Base-by-base conservation (phyloP, 1,140 invertebrate genomes). In the Druon quercuslanigerum region DNA sequence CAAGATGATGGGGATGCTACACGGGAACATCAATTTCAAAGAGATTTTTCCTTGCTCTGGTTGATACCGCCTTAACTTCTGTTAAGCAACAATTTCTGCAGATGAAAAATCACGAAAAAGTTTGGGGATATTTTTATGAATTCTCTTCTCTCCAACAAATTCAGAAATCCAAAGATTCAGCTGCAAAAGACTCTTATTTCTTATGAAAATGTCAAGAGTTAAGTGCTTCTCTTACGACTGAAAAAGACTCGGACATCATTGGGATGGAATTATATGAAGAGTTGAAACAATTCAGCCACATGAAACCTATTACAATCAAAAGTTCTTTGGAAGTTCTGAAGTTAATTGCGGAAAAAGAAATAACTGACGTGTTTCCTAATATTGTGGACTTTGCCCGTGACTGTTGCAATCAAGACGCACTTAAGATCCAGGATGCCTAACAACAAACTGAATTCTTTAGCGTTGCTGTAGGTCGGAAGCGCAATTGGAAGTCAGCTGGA, bases 41-140 rank as follows among this genome's bases (percentile, higher is more conserved):
- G 19, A 66, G 25, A 25, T 76, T 76, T 73, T 76, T 57, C 46
- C 76, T 79, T 33, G 13, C 16, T 33, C 19, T 76, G 19, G n/a
- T 76, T 14, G 74, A 76, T 25, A 52, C 51, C 7, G 56, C 77
- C 16, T 57, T 76, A 2, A 54, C 50, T 71, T 79, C 51, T 17
- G 51, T 73, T 6, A 46, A 73, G 2, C 50, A 73, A 73, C n/a
- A 50, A 51, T 51, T 73, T 73, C 46, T 20, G 2, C 51, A 51
- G 16, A 20, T 73, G n/a, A 51, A 73, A 51, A 17, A 2, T n/a
- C 52, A 56, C n/a, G 52, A 56, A 56, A 56, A 56, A n/a, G 14
- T 57, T 57, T 57, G 54, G 54, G 17, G 54, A 57, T 57, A 20
- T 20, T 57, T 19, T 9, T 57, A 57, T 11, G 17, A 57, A 20